Base-by-base conservation (phyloP, 2,113 vertebrate species). In the Mirounga angustirostris region DNA sequence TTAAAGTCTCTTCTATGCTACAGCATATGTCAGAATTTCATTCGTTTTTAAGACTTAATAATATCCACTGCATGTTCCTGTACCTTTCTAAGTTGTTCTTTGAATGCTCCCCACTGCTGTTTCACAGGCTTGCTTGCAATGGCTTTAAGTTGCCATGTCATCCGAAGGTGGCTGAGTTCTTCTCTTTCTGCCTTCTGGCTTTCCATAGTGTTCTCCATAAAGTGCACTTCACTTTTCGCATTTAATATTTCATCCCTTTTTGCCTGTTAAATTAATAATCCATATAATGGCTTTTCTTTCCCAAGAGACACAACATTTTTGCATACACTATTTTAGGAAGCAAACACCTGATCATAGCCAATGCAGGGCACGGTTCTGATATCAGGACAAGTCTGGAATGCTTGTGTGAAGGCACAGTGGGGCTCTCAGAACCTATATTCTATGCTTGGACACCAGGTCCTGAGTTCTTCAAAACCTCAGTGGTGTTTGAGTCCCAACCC, bases 71-170 rank as follows among this genome's bases (percentile, higher is more conserved):
- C 4, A 1, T 2, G 11, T 93, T n/a, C 52, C 81, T 98, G 98
- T 98, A 99, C 99, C 59, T 97, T 99, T 98, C 98, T 98, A 0
- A 99, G 97, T 76, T 99, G 99, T 52, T 99, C 99, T 98, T 99
- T 98, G 97, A 99, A 99, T 40, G 98, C 98, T 87, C 88, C 98
- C 98, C 98, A 99, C 65, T 99, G 99, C 82, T 99, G 98, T 94
- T 98, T 99, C 84, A 98, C 6, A 0, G 99, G 98, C 95, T 99
- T 99, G n/a, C 94, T 90, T 96, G 99, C 97, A 67, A 94, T 98
- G 69, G 98, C 94, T 89, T 98, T 98, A 40, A 99, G 98, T 97
- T 99, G 99, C 99, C 99, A 98, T 0, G 95, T 89, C 78, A 98
- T 97, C 98, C 99, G 99, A 71, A 99, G 98, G 61, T 87, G 89